Evolutionary conservation across 2,113 vertebrate genomes (phyloP), one percentile per base, ranked within the genome.

Genomic region (Sardina pilchardus): DNA sequence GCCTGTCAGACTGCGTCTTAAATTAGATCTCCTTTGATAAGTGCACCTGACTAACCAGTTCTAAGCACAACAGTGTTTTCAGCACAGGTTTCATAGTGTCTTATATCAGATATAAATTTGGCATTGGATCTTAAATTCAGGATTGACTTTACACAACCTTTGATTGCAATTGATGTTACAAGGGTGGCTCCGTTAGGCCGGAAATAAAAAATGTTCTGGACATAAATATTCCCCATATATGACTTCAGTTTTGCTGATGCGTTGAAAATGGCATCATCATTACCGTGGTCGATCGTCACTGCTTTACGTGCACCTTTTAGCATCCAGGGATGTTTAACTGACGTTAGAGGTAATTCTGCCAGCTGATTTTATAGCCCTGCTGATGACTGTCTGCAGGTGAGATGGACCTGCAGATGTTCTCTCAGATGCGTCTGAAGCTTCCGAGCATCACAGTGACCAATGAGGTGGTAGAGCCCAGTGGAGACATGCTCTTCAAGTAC

Each of bases 391-490:
- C 81, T 89, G 17, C 3, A 97, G 96, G 96, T 88, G 91, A 95
- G 84, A 95, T 97, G 86, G 96, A 96, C 87, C 87, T 97, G 16
- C 93, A 97, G 92, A 96, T 97, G 90, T 90, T 97, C 81, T 91
- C 92, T 50, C 89, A 95, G 88, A 91, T 97, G 16, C 93, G 90
- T 86, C 85, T 91, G 87, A 95, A 91, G 45, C 94, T 95, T 90
- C 96, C 96, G 1, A 93, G 89, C 42, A 91, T 91, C 87, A 90
- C 88, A 0, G 93, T 97, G 85, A 92, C 95, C 88, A 95, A 95
- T 0, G 95, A 97, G 88, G 95, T 96, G 45, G 93, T 97, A 90
- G 97, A 97, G 86, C 96, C 96, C 6, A 96, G 95, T 87, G 86
- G 89, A 12, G 93, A 95, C 86, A 95, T 96, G 3, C 92, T 97